Conservation (phyloP, 2,113 vertebrate genomes). For the Zonotrichia leucophrys region DNA sequence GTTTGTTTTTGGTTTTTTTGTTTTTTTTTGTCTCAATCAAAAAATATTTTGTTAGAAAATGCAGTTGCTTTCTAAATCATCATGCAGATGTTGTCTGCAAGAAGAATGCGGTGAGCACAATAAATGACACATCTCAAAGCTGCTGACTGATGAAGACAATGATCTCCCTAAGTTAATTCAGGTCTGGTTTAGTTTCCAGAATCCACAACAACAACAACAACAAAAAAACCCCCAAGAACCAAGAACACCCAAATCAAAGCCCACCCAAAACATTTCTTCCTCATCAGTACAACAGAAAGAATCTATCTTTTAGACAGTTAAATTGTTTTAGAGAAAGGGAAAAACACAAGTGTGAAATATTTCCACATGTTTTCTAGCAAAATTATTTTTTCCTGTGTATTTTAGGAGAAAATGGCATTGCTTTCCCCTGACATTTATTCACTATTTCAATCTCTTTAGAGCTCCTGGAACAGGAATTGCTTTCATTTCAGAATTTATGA, state of each 20-base stretch:
- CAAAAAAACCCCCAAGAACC: not conserved
- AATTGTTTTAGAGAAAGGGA: not conserved
- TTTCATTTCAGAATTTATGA: not conserved
- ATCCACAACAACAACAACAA: not conserved
- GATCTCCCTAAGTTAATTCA: not conserved
- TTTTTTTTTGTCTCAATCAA: not conserved
- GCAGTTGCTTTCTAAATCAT: not conserved
- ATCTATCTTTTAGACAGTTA: not conserved
- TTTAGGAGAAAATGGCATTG: not conserved
- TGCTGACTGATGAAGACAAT: not conserved
- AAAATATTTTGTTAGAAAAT: not conserved
- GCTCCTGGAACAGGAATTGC: not conserved
- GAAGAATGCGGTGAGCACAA: not conserved
- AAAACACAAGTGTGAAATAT: not conserved
- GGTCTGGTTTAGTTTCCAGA: not conserved
- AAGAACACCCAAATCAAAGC: not conserved
- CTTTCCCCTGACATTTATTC: not conserved
- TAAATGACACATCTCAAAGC: not conserved
- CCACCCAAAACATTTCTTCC: not conserved
- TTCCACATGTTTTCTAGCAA: not conserved
- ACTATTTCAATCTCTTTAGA: not conserved
- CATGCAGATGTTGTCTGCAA: not conserved
- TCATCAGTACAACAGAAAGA: not conserved
- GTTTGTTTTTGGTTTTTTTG: not conserved
- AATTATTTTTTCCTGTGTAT: not conserved